Evolutionary conservation across 2,113 vertebrate genomes (phyloP).

Genomic region (Fregetta grallaria): DNA sequence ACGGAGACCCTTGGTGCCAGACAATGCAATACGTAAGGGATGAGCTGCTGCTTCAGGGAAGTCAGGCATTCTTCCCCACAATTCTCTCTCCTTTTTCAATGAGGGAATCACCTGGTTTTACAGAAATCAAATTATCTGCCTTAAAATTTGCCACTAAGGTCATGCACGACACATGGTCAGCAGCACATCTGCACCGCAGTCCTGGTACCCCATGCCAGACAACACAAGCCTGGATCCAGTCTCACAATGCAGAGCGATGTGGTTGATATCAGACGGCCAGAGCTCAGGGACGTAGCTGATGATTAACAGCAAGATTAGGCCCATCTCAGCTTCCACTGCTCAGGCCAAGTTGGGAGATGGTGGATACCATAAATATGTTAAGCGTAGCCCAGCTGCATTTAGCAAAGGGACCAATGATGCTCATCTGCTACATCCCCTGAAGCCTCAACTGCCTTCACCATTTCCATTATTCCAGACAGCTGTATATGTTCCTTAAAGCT

Average conservation of each 20-base stretch:
- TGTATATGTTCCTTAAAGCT: background rate
- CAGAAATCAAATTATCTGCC: background rate
- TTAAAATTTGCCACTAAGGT: background rate
- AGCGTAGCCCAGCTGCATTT: background rate
- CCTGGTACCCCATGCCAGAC: background rate
- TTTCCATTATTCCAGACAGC: no score
- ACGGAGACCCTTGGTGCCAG: accelerated
- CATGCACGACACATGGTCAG: no score
- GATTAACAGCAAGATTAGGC: background rate
- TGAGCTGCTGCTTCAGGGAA: background rate
- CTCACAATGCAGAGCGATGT: accelerated
- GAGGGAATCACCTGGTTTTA: background rate
- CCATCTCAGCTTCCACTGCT: background rate
- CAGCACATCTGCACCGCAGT: no score
- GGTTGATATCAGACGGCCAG: no score
- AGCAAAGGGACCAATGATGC: background rate
- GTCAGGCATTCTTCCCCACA: background rate
- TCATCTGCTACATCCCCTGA: background rate
- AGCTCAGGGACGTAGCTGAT: background rate
- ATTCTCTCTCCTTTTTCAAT: background rate
- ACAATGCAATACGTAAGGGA: accelerated
- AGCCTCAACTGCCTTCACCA: background rate
- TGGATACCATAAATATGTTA: background rate
- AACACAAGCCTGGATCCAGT: background rate
- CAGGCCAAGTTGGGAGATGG: background rate